Conservation (phyloP, 2,888 invertebrate species). For the Willowsia nigromaculata region DNA sequence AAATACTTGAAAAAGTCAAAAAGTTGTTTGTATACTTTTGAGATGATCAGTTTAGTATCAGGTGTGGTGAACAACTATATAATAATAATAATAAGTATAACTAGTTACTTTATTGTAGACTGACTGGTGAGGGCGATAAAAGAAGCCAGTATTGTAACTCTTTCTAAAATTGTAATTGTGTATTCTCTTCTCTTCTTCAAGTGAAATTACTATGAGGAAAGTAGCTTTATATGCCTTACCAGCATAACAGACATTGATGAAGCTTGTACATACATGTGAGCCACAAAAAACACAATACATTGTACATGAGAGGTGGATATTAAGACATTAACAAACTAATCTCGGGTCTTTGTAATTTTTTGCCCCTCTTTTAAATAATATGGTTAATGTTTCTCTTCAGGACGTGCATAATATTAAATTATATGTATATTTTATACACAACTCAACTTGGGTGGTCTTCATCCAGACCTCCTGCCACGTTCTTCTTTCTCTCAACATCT, state of each 20-base stretch:
- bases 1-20: background rate
- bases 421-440: constrained; percentile 68
- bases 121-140: background rate
- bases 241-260: constrained; percentile 10
- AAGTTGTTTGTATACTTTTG: background rate
- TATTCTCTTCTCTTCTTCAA: background rate
- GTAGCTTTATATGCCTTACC: background rate
- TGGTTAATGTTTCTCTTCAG: constrained; percentile 71
- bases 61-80: no score
- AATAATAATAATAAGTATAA: no score
- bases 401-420: constrained; percentile 72
- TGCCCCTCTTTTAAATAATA: constrained; percentile 70
- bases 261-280: background rate
- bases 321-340: constrained; percentile 78
- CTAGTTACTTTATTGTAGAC: background rate
- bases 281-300: constrained; percentile 18
- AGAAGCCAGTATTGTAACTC: background rate
- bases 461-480: constrained; percentile 78
- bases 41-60: no score
- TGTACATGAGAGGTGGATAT: constrained; percentile 73
- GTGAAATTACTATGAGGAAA: background rate
- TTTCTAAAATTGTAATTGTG: background rate
- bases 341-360: constrained; percentile 73
- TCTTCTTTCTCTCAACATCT: constrained; percentile 79
- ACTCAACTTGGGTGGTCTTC: constrained; percentile 78